Evolutionary conservation across 2,888 invertebrate genomes (phyloP), one percentile per base, ranked within the genome.

Genomic region (Melanostoma scalare): DNA sequence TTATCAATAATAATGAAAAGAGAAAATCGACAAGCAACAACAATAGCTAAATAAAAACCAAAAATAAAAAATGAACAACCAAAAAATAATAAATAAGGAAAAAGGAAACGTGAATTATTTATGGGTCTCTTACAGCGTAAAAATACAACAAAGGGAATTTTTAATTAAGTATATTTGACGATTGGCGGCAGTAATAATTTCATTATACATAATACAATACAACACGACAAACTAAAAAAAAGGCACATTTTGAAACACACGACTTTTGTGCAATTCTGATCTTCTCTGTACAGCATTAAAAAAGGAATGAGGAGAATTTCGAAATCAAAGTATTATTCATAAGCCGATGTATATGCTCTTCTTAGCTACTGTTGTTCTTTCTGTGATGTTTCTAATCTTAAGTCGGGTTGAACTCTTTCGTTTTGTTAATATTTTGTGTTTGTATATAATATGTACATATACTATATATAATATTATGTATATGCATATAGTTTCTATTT

Each of bases 201-300:
- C 52, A 40, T 35, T 58, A 80, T 56, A 68, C 55, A 65, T 78
- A 69, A 46, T 65, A 65, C 58, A 72, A 73, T 77, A 69, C 63
- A 84, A 71, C 58, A 79, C 67, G 75, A 79, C 46, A 84, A 63
- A 84, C 79, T 84, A 53, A 84, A 84, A 84, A 84, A 82, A 84
- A 84, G 84, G 84, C 84, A 84, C 84, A 84, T 84, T 84, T 71
- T 79, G 74, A 79, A 79, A 67, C 75, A 79, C 84, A 84, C 67
- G 65, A 84, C 69, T 71, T 78, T 75, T 65, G 75, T 78, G 77
- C 73, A 73, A 68, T 77, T 69, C 77, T 82, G 74, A 67, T 78
- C 55, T 74, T 74, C 55, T 38, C 65, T 65, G 42, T 60, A 78
- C 61, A 78, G 50, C 42, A 40, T 55, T 63, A 46, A 36, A 36